Evolutionary conservation across 1,140 invertebrate species (phyloP), one percentile per base, ranked within the genome.

Genomic region (Mycetomoellerius zeteki): DNA sequence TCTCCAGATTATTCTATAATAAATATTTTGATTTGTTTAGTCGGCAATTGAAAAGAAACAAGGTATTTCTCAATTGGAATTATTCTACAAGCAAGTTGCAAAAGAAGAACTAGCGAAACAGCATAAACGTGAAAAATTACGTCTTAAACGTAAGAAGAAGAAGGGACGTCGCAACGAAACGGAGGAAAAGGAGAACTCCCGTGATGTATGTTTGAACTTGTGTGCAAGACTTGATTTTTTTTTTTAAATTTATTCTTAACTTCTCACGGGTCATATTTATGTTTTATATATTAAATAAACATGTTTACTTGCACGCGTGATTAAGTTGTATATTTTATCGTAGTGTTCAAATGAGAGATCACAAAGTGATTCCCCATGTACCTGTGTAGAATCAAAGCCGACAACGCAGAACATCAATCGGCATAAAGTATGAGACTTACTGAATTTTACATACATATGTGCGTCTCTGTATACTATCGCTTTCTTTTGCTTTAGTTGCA

Each of bases 21-120:
- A 65, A 27, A 37, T 86, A 65, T 60, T 72, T 86, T 52, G 58
- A 88, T 14, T 27, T 88, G 14, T 47, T 81, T 54, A 98, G 96
- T 97, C 97, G 88, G 97, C 98, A 12, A 97, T 99, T 50, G 98
- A 99, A 95, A 96, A 96, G 12, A 99, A 99, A 94, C 97, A 97
- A 94, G 98, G 98, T 47, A 97, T 98, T 5, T 98, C 98, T 10
- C 98, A 99, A 93, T 95, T 98, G 84, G 97, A 98, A 95, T 94
- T 98, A 56, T 94, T 98, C 0, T 98, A 97, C 92, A 96, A 98
- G 87, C 98, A 98, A 95, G 96, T 98, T 69, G 97, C 97, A 47
- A 97, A 97, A 85, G 98, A 98, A 93, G 98, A 99, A 95, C 96
- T 97, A 86, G 97, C 97, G 0, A 98, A 98, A 92, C 97, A 98